A percentile compares a stretch with the other conserved stretches of the same genome.
These are phyloP conservation scores for Noctilio leporinus DNA, from an alignment of 2,113 vertebrate species.

Conservation along the genomic window DNA sequence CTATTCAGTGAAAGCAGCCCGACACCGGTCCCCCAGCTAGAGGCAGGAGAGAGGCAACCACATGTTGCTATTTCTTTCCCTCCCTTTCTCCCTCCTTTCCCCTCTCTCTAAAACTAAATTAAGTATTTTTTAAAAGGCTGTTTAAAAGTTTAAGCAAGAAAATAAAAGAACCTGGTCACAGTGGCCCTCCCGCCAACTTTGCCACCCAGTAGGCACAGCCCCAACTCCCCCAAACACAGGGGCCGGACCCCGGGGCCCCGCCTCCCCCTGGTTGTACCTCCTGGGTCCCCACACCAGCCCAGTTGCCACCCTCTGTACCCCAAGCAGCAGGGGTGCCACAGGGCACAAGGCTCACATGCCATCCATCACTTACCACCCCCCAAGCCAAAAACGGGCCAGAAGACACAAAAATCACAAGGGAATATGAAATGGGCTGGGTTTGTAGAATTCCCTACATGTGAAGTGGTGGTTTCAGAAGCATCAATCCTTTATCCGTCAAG, in stretches of 20 bases:
- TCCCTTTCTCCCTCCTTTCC: no score
- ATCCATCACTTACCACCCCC: no score
- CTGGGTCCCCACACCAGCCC: not conserved
- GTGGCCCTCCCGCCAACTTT: not conserved
- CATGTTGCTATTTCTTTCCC: no score
- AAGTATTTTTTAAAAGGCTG: no score
- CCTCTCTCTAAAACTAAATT: no score
- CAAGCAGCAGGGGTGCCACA: fast-evolving
- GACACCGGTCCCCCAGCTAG: no score
- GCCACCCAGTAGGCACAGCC: fast-evolving
- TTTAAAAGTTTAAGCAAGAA: not conserved
- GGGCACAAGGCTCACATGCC: not conserved
- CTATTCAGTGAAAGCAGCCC: fast-evolving
- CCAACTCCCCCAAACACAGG: not conserved
- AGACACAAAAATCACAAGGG: not conserved
- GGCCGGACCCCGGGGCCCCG: no score
- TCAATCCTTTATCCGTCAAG: not conserved
- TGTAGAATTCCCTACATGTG: not conserved
- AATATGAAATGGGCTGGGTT: not conserved
- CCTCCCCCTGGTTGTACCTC: not conserved
- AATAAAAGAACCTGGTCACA: not conserved
- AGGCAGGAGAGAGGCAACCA: no score
- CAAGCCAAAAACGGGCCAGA: not conserved
- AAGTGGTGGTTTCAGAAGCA: not conserved
- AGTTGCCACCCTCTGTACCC: not conserved